phyloP scores from a whole-genome alignment of 1,140 invertebrate genomes.

The Drosophila parvula region DNA sequence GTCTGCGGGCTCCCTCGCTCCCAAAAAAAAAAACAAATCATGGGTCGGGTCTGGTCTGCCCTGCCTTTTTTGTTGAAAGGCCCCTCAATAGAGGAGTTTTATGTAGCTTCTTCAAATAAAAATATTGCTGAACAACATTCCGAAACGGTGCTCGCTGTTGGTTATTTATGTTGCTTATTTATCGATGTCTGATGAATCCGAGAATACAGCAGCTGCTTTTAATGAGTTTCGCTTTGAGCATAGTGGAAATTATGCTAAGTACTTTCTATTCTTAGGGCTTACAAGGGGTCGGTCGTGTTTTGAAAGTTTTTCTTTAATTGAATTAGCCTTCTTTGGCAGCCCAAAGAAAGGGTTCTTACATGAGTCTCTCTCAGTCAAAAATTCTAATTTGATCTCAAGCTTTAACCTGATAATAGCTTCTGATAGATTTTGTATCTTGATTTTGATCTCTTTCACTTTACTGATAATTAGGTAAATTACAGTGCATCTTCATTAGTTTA shows the following conservation, averaged over 20 bases:
- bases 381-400: constrained; percentile 24
- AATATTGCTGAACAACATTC: constrained; percentile 37
- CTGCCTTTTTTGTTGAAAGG: constrained; percentile 58
- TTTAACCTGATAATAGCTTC: background rate
- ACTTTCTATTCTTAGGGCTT: constrained; percentile 53
- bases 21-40: constrained; percentile 14
- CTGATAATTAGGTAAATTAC: background rate
- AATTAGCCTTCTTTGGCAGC: constrained; percentile 49
- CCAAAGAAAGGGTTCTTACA: background rate
- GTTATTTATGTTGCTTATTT: constrained; percentile 67
- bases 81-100: constrained; percentile 52
- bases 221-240: constrained; percentile 52
- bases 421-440: background rate
- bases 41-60: background rate
- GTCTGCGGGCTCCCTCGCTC: constrained; percentile 4
- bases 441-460: constrained; percentile 3
- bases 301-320: constrained; percentile 71
- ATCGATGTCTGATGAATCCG: constrained; percentile 29
- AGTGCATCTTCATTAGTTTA: constrained; percentile 2
- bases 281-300: constrained; percentile 61
- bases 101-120: constrained; percentile 48
- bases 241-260: constrained; percentile 51
- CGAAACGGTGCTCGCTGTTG: constrained; percentile 11
- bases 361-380: constrained; percentile 21
- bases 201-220: constrained; percentile 33